Conservation (phyloP, 1,140 invertebrate species). For the Pseudobourletiella spinata region DNA sequence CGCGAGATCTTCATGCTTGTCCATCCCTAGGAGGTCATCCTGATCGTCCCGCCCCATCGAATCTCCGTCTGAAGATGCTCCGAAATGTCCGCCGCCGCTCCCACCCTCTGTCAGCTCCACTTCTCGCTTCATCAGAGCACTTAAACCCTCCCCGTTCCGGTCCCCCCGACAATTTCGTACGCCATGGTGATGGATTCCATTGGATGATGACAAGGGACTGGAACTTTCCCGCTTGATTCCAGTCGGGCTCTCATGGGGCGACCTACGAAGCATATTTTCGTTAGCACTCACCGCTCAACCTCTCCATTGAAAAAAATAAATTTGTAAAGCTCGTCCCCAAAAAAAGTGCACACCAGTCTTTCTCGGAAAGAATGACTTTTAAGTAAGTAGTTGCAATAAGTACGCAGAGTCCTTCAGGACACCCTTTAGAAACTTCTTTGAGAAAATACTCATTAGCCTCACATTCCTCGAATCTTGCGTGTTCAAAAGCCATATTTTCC, state of each 20-base stretch:
- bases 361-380: too few species aligned
- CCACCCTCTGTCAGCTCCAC: constrained; percentile 22
- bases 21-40: constrained; percentile 20
- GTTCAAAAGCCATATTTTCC: too few species aligned
- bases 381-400: too few species aligned
- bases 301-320: too few species aligned
- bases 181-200: constrained; percentile 19
- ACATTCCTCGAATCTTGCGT: too few species aligned
- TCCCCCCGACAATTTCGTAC: constrained; percentile 9
- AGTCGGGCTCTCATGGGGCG: constrained; percentile 28
- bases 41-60: constrained; percentile 26
- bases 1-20: constrained; percentile 33
- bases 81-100: constrained; percentile 26
- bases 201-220: constrained; percentile 24
- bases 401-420: too few species aligned
- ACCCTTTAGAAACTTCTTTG: too few species aligned
- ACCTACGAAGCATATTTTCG: constrained; percentile 25
- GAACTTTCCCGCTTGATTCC: constrained; percentile 27
- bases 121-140: constrained; percentile 30
- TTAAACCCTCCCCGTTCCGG: constrained; percentile 9
- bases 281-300: too few species aligned
- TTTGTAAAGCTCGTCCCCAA: too few species aligned
- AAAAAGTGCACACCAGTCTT: too few species aligned
- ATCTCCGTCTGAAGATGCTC: constrained; percentile 30
- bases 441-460: too few species aligned